Base-by-base conservation (phyloP, 2,797 vertebrate genomes). In the Neosalanx taihuensis region DNA sequence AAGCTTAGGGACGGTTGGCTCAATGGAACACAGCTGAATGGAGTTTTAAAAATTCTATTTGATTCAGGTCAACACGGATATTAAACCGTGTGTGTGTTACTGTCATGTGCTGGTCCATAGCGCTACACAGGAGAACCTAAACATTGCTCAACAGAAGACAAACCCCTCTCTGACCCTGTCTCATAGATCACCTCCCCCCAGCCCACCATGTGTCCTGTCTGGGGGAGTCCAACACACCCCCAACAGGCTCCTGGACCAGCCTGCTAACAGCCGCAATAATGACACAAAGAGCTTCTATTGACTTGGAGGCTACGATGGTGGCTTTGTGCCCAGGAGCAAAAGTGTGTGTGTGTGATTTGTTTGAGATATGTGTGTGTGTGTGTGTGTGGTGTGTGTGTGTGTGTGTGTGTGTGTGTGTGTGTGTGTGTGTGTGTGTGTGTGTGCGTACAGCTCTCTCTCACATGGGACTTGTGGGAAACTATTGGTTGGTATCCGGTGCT, bases 231-330 rank as follows among this genome's bases (percentile, higher is more conserved):
- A 17, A 4, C 6, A 17, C 51, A 4, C 15, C 79, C 76, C 67
- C 70, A 81, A 85, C 86, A 88, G 78, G 79, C 85, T 86, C 79
- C 72, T 81, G 81, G 79, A 76, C 76, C 79, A 80, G 79, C 75
- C 83, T 85, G 81, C 82, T 84, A 84, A 56, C 70, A 73, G 71
- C 6, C 53, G 56, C 13, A 61, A 20, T 46, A 49, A 49, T 10
- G 78, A 79, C 79, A 83, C 81, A 85, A 83, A 77, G 75, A 64
- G 18, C 20, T 37, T 72, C 77, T 82, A 83, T 84, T 86, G 83
- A 86, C 80, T 58, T 62, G 67, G 78, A 73, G 73, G 72, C 81
- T 83, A 80, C 80, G 61, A 66, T 89, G 86, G 67, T 89, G 86
- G 83, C 85, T 70, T 78, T 51, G 71, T 84, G 86, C 86, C 84